These are phyloP conservation scores for Chloromyia formosa DNA, from an alignment of 2,888 invertebrate genomes.

Conservation along the genomic window DNA sequence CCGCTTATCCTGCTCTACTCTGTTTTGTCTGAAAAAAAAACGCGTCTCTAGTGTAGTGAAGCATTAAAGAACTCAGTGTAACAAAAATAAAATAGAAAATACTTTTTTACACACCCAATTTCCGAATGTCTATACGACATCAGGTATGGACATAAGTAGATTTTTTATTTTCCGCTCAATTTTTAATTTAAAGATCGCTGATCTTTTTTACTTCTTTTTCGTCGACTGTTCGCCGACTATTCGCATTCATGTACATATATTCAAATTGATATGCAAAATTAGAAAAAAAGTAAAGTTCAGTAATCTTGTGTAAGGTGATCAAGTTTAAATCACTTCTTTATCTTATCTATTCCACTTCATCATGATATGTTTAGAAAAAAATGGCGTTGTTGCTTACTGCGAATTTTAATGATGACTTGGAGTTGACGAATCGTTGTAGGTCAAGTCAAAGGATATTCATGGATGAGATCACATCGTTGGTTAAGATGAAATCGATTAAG, in stretches of 20 bases:
- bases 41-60: no score
- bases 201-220: neutral
- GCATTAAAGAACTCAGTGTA: no score
- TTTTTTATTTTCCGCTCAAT: neutral
- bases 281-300: conserved; percentile 1
- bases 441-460: conserved; percentile 26
- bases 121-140: no score
- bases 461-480: neutral
- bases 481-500: neutral
- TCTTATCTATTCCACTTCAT: neutral
- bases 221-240: no score
- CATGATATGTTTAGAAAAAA: neutral
- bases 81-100: no score
- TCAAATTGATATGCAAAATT: neutral
- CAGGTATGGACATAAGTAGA: no score
- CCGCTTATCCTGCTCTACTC: no score
- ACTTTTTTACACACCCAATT: no score
- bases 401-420: neutral
- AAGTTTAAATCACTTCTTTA: neutral
- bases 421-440: neutral
- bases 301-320: conserved; percentile 25
- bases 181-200: neutral
- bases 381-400: neutral
- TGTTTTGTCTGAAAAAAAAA: no score
- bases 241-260: neutral